These are phyloP conservation scores for Capitulum mitella DNA, from an alignment of 2,888 invertebrate species.

Conservation along the genomic window DNA sequence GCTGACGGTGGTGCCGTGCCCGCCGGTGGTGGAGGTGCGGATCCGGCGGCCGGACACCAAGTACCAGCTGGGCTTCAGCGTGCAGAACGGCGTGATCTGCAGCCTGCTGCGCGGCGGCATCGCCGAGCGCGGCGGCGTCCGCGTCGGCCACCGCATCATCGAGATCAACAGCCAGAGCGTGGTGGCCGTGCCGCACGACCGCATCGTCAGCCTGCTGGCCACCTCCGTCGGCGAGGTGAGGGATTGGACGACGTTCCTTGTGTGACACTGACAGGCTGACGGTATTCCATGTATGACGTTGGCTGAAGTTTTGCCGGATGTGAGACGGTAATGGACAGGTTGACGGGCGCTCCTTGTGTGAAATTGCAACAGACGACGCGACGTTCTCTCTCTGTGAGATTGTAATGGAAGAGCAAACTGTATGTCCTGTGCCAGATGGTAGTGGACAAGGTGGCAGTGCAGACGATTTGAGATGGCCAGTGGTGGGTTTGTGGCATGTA, in stretches of 20 bases:
- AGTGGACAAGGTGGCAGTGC: not conserved
- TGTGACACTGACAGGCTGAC: too few species aligned
- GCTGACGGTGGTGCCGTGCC: conserved; percentile 96
- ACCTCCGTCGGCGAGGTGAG: conserved; percentile 96
- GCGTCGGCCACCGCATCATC: conserved; percentile 98
- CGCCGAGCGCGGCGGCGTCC: conserved; percentile 95
- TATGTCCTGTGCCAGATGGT: not conserved
- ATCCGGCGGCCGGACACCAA: conserved; percentile 98
- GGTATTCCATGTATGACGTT: too few species aligned
- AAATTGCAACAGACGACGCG: too few species aligned
- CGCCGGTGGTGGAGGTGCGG: conserved; percentile 98
- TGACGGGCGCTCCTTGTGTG: not conserved
- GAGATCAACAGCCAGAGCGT: conserved; percentile 99
- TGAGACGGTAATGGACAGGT: not conserved
- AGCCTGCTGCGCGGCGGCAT: conserved; percentile 96
- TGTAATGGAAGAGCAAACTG: too few species aligned
- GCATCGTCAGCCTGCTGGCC: conserved; percentile 96
- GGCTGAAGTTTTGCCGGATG: too few species aligned
- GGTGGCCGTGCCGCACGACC: conserved; percentile 98
- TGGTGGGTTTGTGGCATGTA: too few species aligned
- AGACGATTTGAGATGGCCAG: too few species aligned
- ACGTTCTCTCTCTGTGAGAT: too few species aligned
- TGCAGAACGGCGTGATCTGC: conserved; percentile 99
- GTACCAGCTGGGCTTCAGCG: conserved; percentile 98
- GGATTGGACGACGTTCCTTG: not conserved